phyloP scores from a whole-genome alignment of 1,140 invertebrate species.

The Drosophila simulans region DNA sequence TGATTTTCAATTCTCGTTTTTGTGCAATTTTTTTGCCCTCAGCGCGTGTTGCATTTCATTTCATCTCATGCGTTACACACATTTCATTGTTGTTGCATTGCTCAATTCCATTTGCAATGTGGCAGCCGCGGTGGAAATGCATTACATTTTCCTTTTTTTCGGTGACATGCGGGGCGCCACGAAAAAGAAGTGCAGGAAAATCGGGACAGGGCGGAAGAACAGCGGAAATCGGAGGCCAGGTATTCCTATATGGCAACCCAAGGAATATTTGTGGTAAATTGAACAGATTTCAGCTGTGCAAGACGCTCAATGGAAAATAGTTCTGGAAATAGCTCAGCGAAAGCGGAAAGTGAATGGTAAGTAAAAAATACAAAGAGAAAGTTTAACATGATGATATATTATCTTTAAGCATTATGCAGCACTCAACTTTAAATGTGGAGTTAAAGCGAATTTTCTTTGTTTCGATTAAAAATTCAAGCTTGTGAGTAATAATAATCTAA shows the following conservation, averaged over 20 bases:
- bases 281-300: conserved; percentile 65
- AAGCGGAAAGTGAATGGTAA: conserved; percentile 30
- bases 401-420: too few species aligned
- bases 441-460: too few species aligned
- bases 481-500: too few species aligned
- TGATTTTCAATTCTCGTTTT: conserved; percentile 62
- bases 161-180: conserved; percentile 69
- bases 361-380: background rate
- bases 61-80: conserved; percentile 77
- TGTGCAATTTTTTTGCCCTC: conserved; percentile 41
- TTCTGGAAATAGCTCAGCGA: conserved; percentile 31
- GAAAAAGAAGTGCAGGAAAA: conserved; percentile 3
- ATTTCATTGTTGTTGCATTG: conserved; percentile 65
- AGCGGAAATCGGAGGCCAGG: conserved; percentile 25
- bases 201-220: background rate
- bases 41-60: conserved; percentile 70
- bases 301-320: conserved; percentile 42
- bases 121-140: conserved; percentile 64
- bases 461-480: too few species aligned
- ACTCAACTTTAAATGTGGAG: too few species aligned
- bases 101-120: conserved; percentile 53
- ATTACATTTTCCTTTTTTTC: conserved; percentile 60
- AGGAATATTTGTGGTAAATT: conserved; percentile 51
- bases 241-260: conserved; percentile 27
- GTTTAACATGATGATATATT: background rate